Conservation (phyloP, 2,888 invertebrate species). For the Eremobia ochroleuca region DNA sequence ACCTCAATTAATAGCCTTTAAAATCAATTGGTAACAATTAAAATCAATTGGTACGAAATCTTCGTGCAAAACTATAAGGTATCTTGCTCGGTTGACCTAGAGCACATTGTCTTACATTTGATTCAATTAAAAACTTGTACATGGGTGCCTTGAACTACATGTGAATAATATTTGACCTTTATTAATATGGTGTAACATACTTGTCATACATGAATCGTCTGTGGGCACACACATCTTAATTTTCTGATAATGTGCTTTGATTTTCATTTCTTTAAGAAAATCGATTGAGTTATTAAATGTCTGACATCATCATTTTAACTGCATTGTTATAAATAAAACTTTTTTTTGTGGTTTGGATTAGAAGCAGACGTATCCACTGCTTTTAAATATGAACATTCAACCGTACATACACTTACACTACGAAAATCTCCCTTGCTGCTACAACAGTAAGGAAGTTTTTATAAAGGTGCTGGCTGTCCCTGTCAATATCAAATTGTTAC, state of each 20-base stretch:
- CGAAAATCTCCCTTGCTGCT: background rate
- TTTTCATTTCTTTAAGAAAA: background rate
- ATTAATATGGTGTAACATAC: conserved; percentile 36
- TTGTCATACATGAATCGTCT: conserved; percentile 3
- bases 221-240: conserved; percentile 4
- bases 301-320: background rate
- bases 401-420: background rate
- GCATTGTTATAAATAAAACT: background rate
- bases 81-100: conserved; percentile 46
- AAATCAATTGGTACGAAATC: conserved; percentile 42
- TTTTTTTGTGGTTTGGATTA: background rate
- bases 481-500: background rate
- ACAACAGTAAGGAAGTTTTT: background rate
- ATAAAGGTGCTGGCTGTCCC: background rate
- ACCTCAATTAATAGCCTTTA: conserved; percentile 10
- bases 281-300: background rate
- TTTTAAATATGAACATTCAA: background rate
- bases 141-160: conserved; percentile 66
- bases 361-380: background rate
- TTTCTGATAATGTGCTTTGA: background rate
- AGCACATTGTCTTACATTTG: conserved; percentile 62
- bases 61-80: conserved; percentile 38
- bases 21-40: conserved; percentile 31
- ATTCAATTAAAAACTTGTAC: conserved; percentile 61
- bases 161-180: conserved; percentile 53